Base-by-base conservation (phyloP, 2,888 invertebrate species). In the Plebejus argus region DNA sequence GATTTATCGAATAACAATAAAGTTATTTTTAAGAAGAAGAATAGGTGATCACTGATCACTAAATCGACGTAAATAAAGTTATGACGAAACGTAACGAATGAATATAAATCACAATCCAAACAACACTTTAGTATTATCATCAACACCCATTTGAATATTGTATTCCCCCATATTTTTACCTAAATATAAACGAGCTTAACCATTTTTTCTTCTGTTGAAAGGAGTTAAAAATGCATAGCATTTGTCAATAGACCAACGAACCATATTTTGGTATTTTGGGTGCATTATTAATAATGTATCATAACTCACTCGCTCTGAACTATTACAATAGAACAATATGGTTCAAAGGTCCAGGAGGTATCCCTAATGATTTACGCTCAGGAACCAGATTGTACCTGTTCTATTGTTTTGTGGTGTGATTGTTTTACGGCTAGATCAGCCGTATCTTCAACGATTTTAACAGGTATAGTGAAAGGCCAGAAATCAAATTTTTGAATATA, bases 301-400 rank as follows among this genome's bases (percentile, higher is more conserved):
- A 72, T 71, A 71, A 70, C 33, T 70, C 35, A 45, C 15, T 39
- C 72, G 20, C 45, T 39, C 45, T 20, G 39, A 45, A 20, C 23
- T 45, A 39, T 72, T 72, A 72, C 72, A 72, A 72, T 72, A 23
- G 72, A 72, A 72, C 72, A 72, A 39, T 72, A n/a, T 10, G 20
- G 72, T 72, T 72, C 72, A 72, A 72, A 72, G 72, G 72, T 72
- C 72, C 72, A 45, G n/a, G 5, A 53, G 74, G 23, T 53, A 74
- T 74, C 49, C 49, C 49, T 74, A 74, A 74, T 74, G 53, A 74
- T 74, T 74, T 53, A 74, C 74, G 66, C 66, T 28, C 66, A 66
- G 28, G 28, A 61, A 33, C 66, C 66, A 66, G 1, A 28, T 66
- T 66, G 66, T 66, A 66, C 66, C 28, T 66, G 66, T 66, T 66